Conservation (phyloP, 2,113 vertebrate genomes). For the Crotalus viridis region DNA sequence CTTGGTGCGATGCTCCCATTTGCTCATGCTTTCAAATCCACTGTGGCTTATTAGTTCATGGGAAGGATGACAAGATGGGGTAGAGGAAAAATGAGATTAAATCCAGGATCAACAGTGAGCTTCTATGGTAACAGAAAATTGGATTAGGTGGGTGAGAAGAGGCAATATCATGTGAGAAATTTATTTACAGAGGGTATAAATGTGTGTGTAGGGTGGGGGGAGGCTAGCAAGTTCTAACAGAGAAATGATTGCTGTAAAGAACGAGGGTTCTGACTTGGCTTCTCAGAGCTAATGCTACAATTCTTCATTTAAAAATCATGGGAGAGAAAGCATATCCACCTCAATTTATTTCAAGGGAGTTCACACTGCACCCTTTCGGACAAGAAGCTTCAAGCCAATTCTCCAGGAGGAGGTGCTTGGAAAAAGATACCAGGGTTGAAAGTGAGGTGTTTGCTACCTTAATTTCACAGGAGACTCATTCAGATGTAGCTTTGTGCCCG, state of each 20-base stretch:
- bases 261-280: constrained; percentile 30
- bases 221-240: background rate
- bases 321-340: constrained; percentile 16
- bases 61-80: constrained; percentile 72
- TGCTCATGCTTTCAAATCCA: constrained; percentile 68
- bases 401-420: background rate
- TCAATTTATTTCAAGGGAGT: background rate
- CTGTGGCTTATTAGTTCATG: constrained; percentile 76
- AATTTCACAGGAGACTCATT: rapidly evolving
- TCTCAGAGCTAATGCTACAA: constrained; percentile 51
- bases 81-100: constrained; percentile 66
- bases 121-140: constrained; percentile 69
- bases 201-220: background rate
- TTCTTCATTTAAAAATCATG: constrained; percentile 35
- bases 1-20: constrained; percentile 67
- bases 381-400: constrained; percentile 22
- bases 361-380: constrained; percentile 1
- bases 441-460: background rate
- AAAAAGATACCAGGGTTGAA: constrained; percentile 1
- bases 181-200: constrained; percentile 26
- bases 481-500: background rate
- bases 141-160: constrained; percentile 60
- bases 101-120: constrained; percentile 74
- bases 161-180: constrained; percentile 61
- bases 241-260: background rate